phyloP scores from a whole-genome alignment of 2,888 invertebrate species.

The Macroteleia sp. region DNA sequence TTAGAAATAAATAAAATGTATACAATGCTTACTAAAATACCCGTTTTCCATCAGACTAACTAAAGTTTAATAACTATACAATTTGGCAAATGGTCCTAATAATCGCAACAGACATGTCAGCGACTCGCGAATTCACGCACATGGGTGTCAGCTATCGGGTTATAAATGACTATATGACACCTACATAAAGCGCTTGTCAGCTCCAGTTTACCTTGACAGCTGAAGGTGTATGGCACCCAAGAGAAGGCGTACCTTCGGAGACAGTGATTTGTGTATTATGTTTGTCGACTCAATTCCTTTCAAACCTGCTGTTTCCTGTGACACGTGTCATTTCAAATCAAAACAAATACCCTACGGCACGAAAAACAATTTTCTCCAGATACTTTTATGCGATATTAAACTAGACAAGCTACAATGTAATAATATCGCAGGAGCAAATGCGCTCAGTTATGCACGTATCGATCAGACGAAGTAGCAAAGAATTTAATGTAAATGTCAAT shows the following conservation, averaged over 20 bases:
- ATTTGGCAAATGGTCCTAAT: slow-evolving; percentile 18
- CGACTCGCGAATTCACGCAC: slow-evolving; percentile 30
- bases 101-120: slow-evolving; percentile 21
- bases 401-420: too few species aligned
- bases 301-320: slow-evolving; percentile 8
- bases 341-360: slow-evolving; percentile 26
- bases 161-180: slow-evolving; percentile 74
- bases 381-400: too few species aligned
- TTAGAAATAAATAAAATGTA: too few species aligned
- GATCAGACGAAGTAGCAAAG: too few species aligned
- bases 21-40: too few species aligned
- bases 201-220: slow-evolving; percentile 79
- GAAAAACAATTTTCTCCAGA: slow-evolving; percentile 32
- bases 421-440: too few species aligned
- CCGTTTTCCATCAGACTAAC: too few species aligned
- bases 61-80: too few species aligned
- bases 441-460: too few species aligned
- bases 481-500: too few species aligned
- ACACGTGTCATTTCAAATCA: slow-evolving; percentile 21
- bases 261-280: slow-evolving; percentile 66
- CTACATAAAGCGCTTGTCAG: slow-evolving; percentile 71
- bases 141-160: slow-evolving; percentile 66
- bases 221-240: slow-evolving; percentile 69
- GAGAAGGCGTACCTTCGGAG: slow-evolving; percentile 71
- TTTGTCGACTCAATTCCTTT: slow-evolving; percentile 39